phyloP scores from a whole-genome alignment of 2,888 invertebrate genomes.

The Deroplatys truncata region DNA sequence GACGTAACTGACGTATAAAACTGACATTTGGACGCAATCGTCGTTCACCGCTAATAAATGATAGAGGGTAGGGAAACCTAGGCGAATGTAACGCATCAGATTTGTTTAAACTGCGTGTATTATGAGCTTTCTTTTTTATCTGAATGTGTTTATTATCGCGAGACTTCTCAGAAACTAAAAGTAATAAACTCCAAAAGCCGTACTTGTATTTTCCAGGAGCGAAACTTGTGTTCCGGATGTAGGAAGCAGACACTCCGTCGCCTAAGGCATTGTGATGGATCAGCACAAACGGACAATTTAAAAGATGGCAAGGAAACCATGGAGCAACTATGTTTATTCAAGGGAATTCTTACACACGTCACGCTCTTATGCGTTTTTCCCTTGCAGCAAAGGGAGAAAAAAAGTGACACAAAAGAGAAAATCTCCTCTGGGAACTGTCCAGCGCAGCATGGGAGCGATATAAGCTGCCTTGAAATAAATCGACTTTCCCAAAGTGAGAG shows the following conservation, averaged over 20 bases:
- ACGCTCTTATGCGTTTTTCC: not conserved
- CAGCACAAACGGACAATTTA: not conserved
- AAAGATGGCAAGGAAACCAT: not conserved
- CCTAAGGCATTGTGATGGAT: not conserved
- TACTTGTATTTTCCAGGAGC: too few relatives aligned
- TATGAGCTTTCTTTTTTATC: too few relatives aligned
- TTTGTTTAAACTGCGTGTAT: too few relatives aligned
- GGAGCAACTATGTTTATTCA: constrained; percentile 15
- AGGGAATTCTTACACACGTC: not conserved
- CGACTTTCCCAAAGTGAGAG: not conserved
- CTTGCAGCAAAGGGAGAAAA: not conserved
- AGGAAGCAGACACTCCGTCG: not conserved
- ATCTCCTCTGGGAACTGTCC: constrained; percentile 16
- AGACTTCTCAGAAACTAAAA: too few relatives aligned
- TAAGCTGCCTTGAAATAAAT: constrained; percentile 22
- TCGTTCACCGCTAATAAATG: too few relatives aligned
- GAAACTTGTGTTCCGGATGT: too few relatives aligned
- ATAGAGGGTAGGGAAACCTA: too few relatives aligned
- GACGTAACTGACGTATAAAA: too few relatives aligned
- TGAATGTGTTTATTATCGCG: too few relatives aligned
- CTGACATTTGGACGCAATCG: too few relatives aligned
- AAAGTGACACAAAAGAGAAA: not conserved
- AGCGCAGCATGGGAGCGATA: not conserved
- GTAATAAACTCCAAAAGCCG: too few relatives aligned
- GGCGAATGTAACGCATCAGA: too few relatives aligned